These are phyloP conservation scores for Piprites chloris DNA, from an alignment of 2,113 vertebrate genomes.

Conservation along the genomic window DNA sequence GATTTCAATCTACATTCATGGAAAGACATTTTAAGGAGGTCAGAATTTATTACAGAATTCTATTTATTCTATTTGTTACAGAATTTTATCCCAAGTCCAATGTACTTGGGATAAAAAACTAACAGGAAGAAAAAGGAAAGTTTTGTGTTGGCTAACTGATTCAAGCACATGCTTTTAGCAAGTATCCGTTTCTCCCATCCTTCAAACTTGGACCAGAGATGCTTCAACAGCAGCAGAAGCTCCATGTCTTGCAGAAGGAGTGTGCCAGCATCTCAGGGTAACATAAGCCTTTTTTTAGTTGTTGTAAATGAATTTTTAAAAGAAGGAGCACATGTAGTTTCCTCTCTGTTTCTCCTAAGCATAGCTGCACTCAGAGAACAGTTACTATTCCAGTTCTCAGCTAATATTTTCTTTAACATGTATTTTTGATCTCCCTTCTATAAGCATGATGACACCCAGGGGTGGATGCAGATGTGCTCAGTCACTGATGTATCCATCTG, in stretches of 20 bases:
- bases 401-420: neutral
- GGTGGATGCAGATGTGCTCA: neutral
- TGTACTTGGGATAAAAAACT: neutral
- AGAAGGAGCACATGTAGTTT: neutral
- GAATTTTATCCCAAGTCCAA: neutral
- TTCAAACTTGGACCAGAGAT: neutral
- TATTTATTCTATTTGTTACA: neutral
- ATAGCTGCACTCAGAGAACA: neutral
- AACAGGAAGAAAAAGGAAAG: neutral
- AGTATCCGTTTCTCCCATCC: neutral
- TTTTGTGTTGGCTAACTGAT: neutral
- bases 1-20: neutral
- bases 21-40: neutral
- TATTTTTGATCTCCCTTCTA: neutral
- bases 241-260: neutral
- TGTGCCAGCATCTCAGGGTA: neutral
- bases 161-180: neutral
- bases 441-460: neutral
- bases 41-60: neutral
- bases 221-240: constrained; percentile 23
- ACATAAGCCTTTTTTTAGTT: neutral
- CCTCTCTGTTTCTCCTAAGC: neutral
- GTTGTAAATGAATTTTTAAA: neutral
- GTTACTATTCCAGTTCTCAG: neutral
- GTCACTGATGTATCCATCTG: neutral